A percentile compares a stretch with the other conserved stretches of the same genome.
Evolutionary conservation across 2,888 invertebrate species (phyloP).

Genomic region (Sarcophaga rosellei): DNA sequence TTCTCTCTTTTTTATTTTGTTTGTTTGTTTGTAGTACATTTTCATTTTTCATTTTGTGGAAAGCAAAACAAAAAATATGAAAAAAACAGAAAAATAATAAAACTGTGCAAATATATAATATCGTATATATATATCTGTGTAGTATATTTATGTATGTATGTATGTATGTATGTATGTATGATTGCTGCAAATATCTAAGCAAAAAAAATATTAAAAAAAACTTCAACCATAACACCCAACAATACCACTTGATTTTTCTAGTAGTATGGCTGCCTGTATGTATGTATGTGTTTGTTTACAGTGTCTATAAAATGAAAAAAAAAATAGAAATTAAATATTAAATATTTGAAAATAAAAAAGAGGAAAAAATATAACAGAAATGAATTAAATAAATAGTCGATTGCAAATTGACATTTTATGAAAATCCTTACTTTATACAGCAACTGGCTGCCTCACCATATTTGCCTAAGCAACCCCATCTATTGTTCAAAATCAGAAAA

Average conservation of each 20-base stretch:
- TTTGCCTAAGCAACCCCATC: too few species aligned
- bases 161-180: too few species aligned
- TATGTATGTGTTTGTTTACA: too few species aligned
- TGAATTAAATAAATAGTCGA: background rate
- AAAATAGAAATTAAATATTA: background rate
- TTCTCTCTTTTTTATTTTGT: background rate
- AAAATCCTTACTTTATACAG: background rate
- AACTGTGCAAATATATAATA: background rate
- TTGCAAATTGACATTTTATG: background rate
- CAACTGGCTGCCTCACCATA: too few species aligned
- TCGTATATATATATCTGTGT: background rate
- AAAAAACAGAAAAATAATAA: background rate
- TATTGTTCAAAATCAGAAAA: too few species aligned
- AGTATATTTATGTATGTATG: background rate
- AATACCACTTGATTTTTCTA: slow-evolving; percentile 51
- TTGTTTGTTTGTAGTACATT: background rate
- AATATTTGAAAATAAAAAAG: background rate
- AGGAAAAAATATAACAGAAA: background rate
- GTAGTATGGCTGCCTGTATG: background rate
- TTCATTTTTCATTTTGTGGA: background rate
- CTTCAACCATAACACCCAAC: background rate
- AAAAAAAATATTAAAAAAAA: background rate
- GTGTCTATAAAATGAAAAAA: background rate
- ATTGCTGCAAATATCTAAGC: background rate
- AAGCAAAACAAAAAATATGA: background rate